Conservation (phyloP, 2,797 vertebrate species). For the Crenuchus spilurus region DNA sequence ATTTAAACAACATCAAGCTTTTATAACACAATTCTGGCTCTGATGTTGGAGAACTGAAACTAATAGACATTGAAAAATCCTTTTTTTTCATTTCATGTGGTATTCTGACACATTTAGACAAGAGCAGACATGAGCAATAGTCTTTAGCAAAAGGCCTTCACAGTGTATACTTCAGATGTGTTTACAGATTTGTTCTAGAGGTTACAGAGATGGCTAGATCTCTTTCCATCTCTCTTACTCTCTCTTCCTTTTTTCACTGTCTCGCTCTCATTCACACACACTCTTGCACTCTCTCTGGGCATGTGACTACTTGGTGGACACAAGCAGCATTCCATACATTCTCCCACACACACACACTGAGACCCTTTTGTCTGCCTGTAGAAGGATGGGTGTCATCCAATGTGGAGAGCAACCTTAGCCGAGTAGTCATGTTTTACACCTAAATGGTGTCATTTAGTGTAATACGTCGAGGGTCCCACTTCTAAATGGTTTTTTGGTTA, state of each 20-base stretch:
- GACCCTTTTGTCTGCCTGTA: slow-evolving; percentile 31
- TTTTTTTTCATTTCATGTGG: neutral
- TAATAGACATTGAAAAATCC: neutral
- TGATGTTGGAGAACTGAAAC: neutral
- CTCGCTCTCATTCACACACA: neutral
- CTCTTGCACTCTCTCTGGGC: slow-evolving; percentile 18
- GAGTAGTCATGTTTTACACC: neutral
- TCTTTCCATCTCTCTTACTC: neutral
- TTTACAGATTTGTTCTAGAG: neutral
- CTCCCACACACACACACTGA: slow-evolving; percentile 1
- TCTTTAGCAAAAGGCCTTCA: neutral
- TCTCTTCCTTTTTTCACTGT: neutral
- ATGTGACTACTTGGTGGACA: slow-evolving; percentile 33
- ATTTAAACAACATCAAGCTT: neutral
- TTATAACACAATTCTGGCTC: neutral
- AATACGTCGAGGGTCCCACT: neutral
- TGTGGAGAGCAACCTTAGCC: neutral
- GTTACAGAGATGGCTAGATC: neutral
- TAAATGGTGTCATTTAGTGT: neutral
- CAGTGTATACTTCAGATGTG: neutral
- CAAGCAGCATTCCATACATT: slow-evolving; percentile 38
- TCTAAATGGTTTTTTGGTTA: neutral
- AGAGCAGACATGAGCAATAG: slow-evolving; percentile 3
- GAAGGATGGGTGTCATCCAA: neutral
- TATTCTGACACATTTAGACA: neutral